phyloP scores from a whole-genome alignment of 2,888 invertebrate genomes.

The Oeneis ivallda region DNA sequence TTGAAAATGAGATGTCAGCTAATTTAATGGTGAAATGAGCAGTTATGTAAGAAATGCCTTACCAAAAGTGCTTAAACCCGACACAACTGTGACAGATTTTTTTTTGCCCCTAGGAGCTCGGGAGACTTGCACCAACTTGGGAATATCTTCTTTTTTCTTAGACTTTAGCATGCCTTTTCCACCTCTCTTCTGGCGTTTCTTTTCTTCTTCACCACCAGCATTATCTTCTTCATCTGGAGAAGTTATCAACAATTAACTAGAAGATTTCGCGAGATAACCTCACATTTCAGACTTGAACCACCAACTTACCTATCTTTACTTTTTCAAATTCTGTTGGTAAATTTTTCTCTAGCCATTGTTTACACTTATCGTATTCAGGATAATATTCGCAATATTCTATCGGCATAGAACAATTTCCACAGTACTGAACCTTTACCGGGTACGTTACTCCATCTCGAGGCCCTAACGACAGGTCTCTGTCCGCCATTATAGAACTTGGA shows the following conservation, averaged over 20 bases:
- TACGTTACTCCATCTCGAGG: conserved; percentile 89
- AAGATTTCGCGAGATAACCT: conserved; percentile 30
- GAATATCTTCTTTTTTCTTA: conserved; percentile 95
- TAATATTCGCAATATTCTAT: conserved; percentile 99
- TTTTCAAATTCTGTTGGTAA: conserved; percentile 96
- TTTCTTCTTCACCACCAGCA: conserved; percentile 93
- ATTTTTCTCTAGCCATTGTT: conserved; percentile 97
- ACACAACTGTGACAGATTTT: conserved; percentile 98
- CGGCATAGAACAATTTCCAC: conserved; percentile 97
- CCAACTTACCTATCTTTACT: conserved; percentile 85
- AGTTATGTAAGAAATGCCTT: conserved; percentile 26
- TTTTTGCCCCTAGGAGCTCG: conserved; percentile 98
- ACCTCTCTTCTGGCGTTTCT: conserved; percentile 97
- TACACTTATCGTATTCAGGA: conserved; percentile 98
- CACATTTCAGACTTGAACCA: conserved; percentile 16
- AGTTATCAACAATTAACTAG: conserved; percentile 13
- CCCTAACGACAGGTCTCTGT: conserved; percentile 82
- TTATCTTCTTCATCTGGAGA: conserved; percentile 83
- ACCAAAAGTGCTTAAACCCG: conserved; percentile 97
- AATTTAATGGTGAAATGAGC: conserved; percentile 7
- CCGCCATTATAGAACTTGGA: conserved; percentile 70
- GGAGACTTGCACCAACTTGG: conserved; percentile 91
- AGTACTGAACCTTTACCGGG: conserved; percentile 92
- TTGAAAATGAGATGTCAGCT: no score
- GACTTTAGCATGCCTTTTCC: conserved; percentile 98